Evolutionary conservation across 2,113 vertebrate genomes (phyloP).

Genomic region (Crotophaga sulcirostris): DNA sequence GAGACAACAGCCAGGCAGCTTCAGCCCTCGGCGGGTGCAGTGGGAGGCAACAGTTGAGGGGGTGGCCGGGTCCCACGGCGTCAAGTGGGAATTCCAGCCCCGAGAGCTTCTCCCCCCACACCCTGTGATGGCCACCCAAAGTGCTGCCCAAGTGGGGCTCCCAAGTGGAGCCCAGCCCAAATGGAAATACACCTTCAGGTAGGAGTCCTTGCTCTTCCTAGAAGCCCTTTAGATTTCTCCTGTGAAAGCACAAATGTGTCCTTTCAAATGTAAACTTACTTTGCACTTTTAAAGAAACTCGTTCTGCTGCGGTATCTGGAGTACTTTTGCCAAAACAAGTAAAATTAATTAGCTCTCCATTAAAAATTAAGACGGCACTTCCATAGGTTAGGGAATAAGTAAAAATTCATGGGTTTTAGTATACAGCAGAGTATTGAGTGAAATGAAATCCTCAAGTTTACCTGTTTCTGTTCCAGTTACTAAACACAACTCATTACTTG

Average conservation of each 20-base stretch:
- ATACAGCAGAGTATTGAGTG: not conserved
- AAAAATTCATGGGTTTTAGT: not conserved
- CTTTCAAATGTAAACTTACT: not conserved
- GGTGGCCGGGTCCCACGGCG: accelerated
- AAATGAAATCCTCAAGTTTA: not conserved
- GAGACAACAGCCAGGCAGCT: conserved; percentile 7
- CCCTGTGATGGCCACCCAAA: not conserved
- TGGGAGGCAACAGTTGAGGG: not conserved
- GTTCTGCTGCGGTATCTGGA: not conserved
- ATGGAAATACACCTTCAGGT: accelerated
- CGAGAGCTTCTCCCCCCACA: not conserved
- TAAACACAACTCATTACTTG: not conserved
- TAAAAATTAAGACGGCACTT: not conserved
- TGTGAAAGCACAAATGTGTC: not conserved
- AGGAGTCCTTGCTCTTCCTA: not conserved
- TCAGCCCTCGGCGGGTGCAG: not conserved
- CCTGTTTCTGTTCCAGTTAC: not conserved
- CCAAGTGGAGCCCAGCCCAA: not conserved
- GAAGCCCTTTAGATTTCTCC: not conserved
- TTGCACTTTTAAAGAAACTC: not conserved
- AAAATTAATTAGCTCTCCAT: not conserved
- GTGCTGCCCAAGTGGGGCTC: not conserved
- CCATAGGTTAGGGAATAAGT: not conserved
- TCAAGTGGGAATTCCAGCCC: not conserved
- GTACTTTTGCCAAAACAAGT: not conserved